Base-by-base conservation (phyloP, 2,888 invertebrate genomes). In the Andrena haemorrhoa region DNA sequence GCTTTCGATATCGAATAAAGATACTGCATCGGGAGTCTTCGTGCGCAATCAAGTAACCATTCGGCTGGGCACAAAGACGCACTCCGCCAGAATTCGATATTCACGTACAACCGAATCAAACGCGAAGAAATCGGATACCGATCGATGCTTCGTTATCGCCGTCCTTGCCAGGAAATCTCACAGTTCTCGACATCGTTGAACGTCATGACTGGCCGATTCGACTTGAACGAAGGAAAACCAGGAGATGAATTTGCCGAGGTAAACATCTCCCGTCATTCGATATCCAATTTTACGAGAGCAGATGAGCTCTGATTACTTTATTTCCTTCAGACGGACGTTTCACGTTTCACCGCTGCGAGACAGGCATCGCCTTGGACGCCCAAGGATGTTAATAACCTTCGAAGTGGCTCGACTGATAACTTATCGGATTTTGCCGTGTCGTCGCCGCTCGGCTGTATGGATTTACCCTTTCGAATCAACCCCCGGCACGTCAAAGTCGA, bases 401-500 rank as follows among this genome's bases (percentile, higher is more conserved):
- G 7, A n/a, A n/a, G 35, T 3, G 20, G 20, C 35, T 26, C 49
- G 20, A 16, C 29, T 29, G 58, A 70, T 66, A 73, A 70, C 58
- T 78, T 68, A 70, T 78, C 63, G 65, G 41, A 64, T 82, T 80
- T n/a, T 10, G 2, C 31, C n/a, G n/a, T 16, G 66, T 41, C 68
- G 61, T 66, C 66, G 70, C 31, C 29, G 66, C 51, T 29, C 33
- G 26, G 41, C 73, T 23, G 47, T 60, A 70, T 51, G 69, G 82
- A 74, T 83, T 88, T 79, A 80, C 74, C 61, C 64, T 79, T 68
- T 82, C 75, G 78, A 85, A 65, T 84, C 72, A 33, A 69, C 75
- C 23, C 20, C 61, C 63, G 68, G 71, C 65, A 74, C 86, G 75
- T 88, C 88, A 76, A 77, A 80, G 75, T 82, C 80, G 85, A 81